Percentiles rank a stretch among this genome's conserved stretches.
Evolutionary conservation across 2,797 vertebrate species (phyloP).

Genomic region (Sphenodon punctatus): DNA sequence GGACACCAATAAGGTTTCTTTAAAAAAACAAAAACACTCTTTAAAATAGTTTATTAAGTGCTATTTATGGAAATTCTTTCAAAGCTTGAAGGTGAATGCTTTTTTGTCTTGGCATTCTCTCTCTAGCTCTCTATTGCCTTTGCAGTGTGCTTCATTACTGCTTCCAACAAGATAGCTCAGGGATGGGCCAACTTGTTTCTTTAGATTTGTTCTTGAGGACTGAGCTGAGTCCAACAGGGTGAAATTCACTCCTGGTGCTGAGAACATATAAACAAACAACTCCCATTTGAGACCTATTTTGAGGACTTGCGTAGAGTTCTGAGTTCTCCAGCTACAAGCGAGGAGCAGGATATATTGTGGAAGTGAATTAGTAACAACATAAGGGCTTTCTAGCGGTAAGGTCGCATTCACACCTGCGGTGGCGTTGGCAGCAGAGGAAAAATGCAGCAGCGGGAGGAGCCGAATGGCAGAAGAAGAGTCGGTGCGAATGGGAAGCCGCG

Average conservation of each 20-base stretch:
- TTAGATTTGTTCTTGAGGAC: not conserved
- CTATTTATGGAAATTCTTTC: not conserved
- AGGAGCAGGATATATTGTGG: too few species aligned
- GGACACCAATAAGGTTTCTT: not conserved
- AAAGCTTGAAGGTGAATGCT: too few species aligned
- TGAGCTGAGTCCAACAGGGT: not conserved
- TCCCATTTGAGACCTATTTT: not conserved
- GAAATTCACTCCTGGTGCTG: not conserved
- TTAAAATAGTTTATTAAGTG: too few species aligned
- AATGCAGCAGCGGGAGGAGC: too few species aligned
- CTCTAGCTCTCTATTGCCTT: not conserved
- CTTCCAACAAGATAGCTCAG: not conserved
- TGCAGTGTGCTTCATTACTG: not conserved
- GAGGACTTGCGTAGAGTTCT: too few species aligned
- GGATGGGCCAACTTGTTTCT: not conserved
- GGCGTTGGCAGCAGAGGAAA: too few species aligned
- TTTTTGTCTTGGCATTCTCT: not conserved
- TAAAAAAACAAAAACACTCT: not conserved
- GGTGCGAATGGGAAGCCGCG: too few species aligned
- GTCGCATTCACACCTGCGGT: too few species aligned
- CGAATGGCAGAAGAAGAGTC: too few species aligned
- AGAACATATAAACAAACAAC: fast-evolving
- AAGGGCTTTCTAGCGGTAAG: too few species aligned
- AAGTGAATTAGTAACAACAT: too few species aligned
- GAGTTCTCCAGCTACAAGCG: too few species aligned